Evolutionary conservation across 2,797 vertebrate genomes (phyloP), one percentile per base, ranked within the genome.

Genomic region (Sebastes itinus): DNA sequence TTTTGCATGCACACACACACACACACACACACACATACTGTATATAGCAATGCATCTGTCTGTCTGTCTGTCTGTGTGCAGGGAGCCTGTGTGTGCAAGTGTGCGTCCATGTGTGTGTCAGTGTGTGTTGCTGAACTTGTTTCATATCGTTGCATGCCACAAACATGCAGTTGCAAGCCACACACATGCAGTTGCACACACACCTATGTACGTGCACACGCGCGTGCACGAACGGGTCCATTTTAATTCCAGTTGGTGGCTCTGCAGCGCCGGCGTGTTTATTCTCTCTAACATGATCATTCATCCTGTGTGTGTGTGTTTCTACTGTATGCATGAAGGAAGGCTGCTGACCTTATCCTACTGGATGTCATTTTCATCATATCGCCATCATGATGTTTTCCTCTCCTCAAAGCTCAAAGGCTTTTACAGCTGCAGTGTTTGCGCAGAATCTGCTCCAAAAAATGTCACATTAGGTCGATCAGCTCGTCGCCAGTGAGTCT

Each of bases 301-400:
- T 14, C 35, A 38, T 38, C 35, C 35, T 38, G 35, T 38, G 35
- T 14, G 13, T 38, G 35, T 38, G 35, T 38, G 54, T 23, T 8
- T 56, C 27, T 30, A 23, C 61, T 14, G 63, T 7, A 32, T 65
- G 42, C 65, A n/a, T 69, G 82, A 23, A 14, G 35, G 35, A 38
- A 70, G 61, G 72, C 80, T 27, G 80, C 56, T 93, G 93, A 93
- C 91, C 92, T 92, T 85, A 89, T 87, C 77, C 7, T 25, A 20
- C 86, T 86, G 78, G 63, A 90, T 91, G 91, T 89, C 82, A 88
- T 92, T 86, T 88, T 68, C 74, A 87, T 90, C 87, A 75, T 85
- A 89, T 90, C 89, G 89, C 90, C 35, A 38, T 38, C 86, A 83
- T 90, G 71, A 74, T 83, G 68, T 46, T 49, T 38, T 38, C 35